Evolutionary conservation across 2,113 vertebrate species (phyloP), one percentile per base, ranked within the genome.

Genomic region (Cygnus buccinator): DNA sequence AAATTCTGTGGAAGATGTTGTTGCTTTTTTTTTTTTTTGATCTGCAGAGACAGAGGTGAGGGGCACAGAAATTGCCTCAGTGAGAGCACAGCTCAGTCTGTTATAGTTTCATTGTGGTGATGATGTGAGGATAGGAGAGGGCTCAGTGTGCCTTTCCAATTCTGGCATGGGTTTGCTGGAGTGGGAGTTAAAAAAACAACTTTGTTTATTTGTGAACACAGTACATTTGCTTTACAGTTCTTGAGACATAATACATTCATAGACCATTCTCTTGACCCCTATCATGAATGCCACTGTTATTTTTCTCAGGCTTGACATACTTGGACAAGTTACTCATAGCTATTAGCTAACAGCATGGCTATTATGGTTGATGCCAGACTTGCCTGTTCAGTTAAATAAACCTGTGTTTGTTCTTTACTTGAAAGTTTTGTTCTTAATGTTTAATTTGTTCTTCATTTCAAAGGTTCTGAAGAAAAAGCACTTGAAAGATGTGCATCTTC

Each of bases 381-480:
- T 85, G n/a, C n/a, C 54, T 85, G 44, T 92, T 75, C 25, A 68
- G 55, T 77, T 65, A 76, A 72, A 93, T 67, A 63, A 78, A 35
- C 28, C 46, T n/a, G 4, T 58, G 8, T 84, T 86, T 97, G 73
- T 90, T 91, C 15, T 67, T 43, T 78, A 65, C 25, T 90, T 73
- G 16, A n/a, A 75, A 88, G 31, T 54, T 66, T 48, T 83, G 37
- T 93, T 86, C 43, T 94, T 93, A 82, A 76, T 81, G 19, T 70
- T 96, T 82, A 77, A 71, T 74, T 84, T 97, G 48, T 76, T 68
- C 90, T 96, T 94, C 35, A 80, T 68, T 97, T 97, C 39, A 86
- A 97, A 99, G 99, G 99, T 99, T 96, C 93, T 99, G 96, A 98
- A 98, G 94, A 98, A 98, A 91, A 99, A 99, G 89, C 98, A 98